phyloP scores from a whole-genome alignment of 2,797 vertebrate genomes.

The Psittacula echo region DNA sequence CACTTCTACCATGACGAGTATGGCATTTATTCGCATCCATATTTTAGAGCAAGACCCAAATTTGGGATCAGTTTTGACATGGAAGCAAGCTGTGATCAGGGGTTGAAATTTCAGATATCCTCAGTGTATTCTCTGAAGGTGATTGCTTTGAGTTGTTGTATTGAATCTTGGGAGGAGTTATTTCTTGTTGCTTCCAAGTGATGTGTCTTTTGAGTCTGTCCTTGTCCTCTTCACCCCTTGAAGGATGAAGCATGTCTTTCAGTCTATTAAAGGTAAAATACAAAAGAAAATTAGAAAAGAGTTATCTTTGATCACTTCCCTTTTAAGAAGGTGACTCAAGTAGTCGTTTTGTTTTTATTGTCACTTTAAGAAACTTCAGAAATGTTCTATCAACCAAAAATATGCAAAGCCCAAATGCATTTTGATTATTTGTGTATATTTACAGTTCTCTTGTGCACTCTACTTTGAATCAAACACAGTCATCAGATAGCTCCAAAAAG shows the following conservation, averaged over 20 bases:
- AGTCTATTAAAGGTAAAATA: background rate
- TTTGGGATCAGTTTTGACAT: background rate
- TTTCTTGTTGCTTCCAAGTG: background rate
- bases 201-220: background rate
- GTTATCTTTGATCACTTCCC: background rate
- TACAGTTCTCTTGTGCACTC: background rate
- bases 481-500: background rate
- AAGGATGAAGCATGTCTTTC: background rate
- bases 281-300: background rate
- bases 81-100: background rate
- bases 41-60: background rate
- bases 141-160: background rate
- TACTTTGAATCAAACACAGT: background rate
- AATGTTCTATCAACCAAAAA: background rate
- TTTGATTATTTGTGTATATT: background rate
- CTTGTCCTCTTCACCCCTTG: accelerated
- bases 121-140: background rate
- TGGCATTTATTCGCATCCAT: background rate
- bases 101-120: background rate
- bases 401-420: background rate
- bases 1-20: background rate
- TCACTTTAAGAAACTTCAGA: background rate
- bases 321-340: background rate
- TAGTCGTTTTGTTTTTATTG: background rate
- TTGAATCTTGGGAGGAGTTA: background rate